Conservation (phyloP, 2,797 vertebrate species). For the Liasis olivaceus region DNA sequence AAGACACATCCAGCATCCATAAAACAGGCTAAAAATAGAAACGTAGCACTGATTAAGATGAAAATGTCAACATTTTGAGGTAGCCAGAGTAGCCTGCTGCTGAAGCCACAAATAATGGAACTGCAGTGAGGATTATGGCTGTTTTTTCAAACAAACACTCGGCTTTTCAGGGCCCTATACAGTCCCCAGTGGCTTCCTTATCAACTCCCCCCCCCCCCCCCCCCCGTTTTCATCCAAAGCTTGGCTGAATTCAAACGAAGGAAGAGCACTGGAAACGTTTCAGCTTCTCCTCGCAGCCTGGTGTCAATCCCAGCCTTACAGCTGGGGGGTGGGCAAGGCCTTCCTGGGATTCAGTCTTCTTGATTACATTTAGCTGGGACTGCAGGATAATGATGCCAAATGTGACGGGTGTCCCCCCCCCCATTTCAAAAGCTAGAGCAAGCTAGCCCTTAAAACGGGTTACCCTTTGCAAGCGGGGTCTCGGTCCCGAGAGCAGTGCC, state of each 20-base stretch:
- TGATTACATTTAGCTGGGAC: neutral
- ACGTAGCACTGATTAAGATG: neutral
- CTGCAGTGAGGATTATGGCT: neutral
- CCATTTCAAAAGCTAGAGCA: neutral
- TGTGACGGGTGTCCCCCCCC: neutral
- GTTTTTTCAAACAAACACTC: too few species aligned
- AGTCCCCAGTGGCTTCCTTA: neutral
- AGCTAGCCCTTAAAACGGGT: neutral
- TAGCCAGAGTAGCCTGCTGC: neutral
- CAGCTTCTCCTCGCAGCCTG: neutral
- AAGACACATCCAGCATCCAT: neutral
- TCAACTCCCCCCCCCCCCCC: neutral
- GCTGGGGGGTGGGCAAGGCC: too few species aligned
- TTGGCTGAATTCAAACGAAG: neutral
- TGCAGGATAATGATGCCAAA: neutral
- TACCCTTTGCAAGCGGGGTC: too few species aligned
- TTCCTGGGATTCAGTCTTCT: neutral
- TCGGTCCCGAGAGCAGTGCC: neutral
- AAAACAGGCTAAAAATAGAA: neutral
- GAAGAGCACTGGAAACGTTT: neutral
- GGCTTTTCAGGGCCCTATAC: neutral
- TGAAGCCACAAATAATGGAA: neutral
- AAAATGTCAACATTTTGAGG: neutral
- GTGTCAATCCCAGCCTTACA: neutral
- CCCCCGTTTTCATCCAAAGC: neutral